Conservation (phyloP, 2,888 invertebrate species). For the Octodonta nipae region DNA sequence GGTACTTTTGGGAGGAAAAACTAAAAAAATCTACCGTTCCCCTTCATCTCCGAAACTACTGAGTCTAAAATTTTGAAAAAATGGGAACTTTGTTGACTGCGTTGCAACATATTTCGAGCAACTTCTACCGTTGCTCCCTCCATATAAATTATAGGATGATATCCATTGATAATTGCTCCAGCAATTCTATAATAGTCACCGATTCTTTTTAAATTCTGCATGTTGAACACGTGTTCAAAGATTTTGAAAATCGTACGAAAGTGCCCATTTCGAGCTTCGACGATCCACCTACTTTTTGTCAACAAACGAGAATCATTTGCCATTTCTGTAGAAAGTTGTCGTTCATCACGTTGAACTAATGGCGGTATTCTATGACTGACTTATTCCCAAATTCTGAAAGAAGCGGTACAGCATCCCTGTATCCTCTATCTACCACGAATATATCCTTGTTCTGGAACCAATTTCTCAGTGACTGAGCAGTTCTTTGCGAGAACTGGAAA, state of each 20-base stretch:
- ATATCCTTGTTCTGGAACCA: slow-evolving; percentile 8
- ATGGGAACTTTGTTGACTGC: too few relatives aligned
- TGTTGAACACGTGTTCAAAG: not conserved
- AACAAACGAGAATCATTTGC: slow-evolving; percentile 4
- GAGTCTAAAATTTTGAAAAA: too few relatives aligned
- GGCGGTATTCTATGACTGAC: slow-evolving; percentile 3
- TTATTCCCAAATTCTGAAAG: slow-evolving; percentile 1
- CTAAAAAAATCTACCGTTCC: too few relatives aligned
- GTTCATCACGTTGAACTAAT: not conserved
- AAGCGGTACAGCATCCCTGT: slow-evolving; percentile 4
- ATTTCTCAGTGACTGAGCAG: slow-evolving; percentile 1
- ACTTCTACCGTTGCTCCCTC: not conserved
- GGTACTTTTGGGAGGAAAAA: too few relatives aligned
- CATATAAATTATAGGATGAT: not conserved
- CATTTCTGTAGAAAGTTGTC: slow-evolving; percentile 4
- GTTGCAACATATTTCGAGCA: not conserved
- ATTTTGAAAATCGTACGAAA: slow-evolving; percentile 5
- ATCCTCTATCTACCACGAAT: slow-evolving; percentile 6
- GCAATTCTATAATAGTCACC: slow-evolving; percentile 5
- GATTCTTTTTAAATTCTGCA: not conserved
- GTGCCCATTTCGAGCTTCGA: slow-evolving; percentile 6
- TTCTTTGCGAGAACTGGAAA: slow-evolving; percentile 5
- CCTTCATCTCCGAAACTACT: too few relatives aligned
- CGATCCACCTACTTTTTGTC: slow-evolving; percentile 6
- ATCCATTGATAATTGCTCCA: slow-evolving; percentile 5